Evolutionary conservation across 2,113 vertebrate species (phyloP).

Genomic region (Puma concolor): DNA sequence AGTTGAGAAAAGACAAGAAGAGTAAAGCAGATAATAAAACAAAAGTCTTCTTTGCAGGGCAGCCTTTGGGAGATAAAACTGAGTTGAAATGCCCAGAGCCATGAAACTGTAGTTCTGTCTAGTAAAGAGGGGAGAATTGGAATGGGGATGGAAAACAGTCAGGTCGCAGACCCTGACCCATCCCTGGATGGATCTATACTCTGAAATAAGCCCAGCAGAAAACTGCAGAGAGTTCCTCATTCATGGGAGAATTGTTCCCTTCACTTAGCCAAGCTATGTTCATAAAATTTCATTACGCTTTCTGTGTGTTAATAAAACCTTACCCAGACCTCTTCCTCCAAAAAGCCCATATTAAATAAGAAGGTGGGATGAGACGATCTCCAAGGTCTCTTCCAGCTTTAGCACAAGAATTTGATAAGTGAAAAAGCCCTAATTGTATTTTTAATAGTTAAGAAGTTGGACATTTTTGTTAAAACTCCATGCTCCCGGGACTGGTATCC

Average conservation of each 20-base stretch:
- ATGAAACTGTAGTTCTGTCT: background rate
- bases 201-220: background rate
- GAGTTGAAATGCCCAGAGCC: background rate
- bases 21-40: background rate
- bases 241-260: background rate
- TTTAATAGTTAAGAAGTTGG: conserved; percentile 43
- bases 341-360: background rate
- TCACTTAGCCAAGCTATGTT: background rate
- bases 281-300: background rate
- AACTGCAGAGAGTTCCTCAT: background rate
- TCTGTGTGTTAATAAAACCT: background rate
- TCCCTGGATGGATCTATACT: background rate
- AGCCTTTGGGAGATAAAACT: background rate
- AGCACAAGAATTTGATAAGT: background rate
- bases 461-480: background rate
- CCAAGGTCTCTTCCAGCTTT: background rate
- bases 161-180: background rate
- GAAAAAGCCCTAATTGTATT: background rate
- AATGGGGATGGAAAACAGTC: background rate
- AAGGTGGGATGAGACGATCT: background rate
- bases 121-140: background rate
- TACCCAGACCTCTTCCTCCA: background rate
- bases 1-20: background rate
- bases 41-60: background rate
- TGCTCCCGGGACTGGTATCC: background rate